Percentiles rank a stretch among this genome's conserved stretches.
Conservation (phyloP, 2,888 invertebrate genomes). For the Chorisops tibialis region DNA sequence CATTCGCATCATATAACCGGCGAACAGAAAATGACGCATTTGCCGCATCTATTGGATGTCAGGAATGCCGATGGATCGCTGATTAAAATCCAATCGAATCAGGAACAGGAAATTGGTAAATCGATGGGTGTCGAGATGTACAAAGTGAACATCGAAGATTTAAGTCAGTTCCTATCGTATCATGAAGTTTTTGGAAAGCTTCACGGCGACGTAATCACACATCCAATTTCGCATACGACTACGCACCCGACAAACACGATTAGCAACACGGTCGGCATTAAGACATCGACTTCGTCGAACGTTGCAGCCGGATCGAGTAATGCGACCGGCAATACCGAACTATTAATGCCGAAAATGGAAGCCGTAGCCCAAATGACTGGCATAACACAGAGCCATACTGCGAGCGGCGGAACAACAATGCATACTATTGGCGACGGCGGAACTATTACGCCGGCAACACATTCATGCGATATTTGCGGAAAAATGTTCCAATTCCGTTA, state of each 20-base stretch:
- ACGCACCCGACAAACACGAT: slow-evolving; percentile 39
- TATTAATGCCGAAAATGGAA: slow-evolving; percentile 52
- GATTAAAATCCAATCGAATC: slow-evolving; percentile 60
- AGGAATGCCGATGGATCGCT: slow-evolving; percentile 68
- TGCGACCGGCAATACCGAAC: slow-evolving; percentile 39
- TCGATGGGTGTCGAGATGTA: slow-evolving; percentile 64
- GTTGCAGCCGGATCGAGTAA: slow-evolving; percentile 37
- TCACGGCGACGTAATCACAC: slow-evolving; percentile 50
- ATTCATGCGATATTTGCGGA: slow-evolving; percentile 80
- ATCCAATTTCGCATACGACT: slow-evolving; percentile 55
- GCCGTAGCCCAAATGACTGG: slow-evolving; percentile 39
- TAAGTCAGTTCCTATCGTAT: slow-evolving; percentile 78
- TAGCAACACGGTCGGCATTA: slow-evolving; percentile 32
- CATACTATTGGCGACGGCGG: slow-evolving; percentile 50
- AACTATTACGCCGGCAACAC: slow-evolving; percentile 44
- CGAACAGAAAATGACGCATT: slow-evolving; percentile 33
- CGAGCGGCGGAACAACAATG: slow-evolving; percentile 42
- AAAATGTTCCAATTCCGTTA: slow-evolving; percentile 85
- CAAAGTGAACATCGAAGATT: slow-evolving; percentile 79
- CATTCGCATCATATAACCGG: slow-evolving; percentile 26
- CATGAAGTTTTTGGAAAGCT: slow-evolving; percentile 80
- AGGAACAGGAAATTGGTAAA: slow-evolving; percentile 55
- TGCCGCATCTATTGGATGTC: slow-evolving; percentile 56
- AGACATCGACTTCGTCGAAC: slow-evolving; percentile 39
- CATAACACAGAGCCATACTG: slow-evolving; percentile 38